phyloP scores from a whole-genome alignment of 2,888 invertebrate species.

The Drosophila recens region DNA sequence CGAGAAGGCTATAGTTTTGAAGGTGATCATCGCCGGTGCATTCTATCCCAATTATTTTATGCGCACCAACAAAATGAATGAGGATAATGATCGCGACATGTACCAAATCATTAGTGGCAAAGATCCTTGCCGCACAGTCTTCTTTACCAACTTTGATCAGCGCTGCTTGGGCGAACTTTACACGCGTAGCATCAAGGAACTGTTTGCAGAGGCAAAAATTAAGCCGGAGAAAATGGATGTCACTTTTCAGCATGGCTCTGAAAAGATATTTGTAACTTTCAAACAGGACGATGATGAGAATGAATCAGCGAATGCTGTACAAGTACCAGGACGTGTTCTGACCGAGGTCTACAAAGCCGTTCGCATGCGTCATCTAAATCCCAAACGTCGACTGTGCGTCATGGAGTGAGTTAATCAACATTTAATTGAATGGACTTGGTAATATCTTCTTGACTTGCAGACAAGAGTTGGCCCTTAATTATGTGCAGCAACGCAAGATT shows the following conservation, averaged over 20 bases:
- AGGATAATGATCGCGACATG: constrained; percentile 88
- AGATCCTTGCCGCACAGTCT: constrained; percentile 92
- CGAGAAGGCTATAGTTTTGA: constrained; percentile 88
- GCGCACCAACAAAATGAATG: constrained; percentile 86
- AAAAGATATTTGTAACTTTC: constrained; percentile 90
- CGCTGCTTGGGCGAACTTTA: constrained; percentile 91
- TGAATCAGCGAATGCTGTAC: constrained; percentile 68
- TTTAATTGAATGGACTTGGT: neutral
- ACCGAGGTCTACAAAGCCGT: constrained; percentile 91
- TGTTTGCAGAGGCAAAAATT: constrained; percentile 85
- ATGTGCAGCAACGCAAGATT: constrained; percentile 84
- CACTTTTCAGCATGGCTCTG: constrained; percentile 85
- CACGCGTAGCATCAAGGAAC: constrained; percentile 87
- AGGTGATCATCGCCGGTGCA: constrained; percentile 88
- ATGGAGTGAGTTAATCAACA: constrained; percentile 78
- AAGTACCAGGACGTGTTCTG: constrained; percentile 88
- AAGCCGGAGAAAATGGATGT: constrained; percentile 84
- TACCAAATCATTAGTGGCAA: constrained; percentile 89
- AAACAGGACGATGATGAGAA: constrained; percentile 83
- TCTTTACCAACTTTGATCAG: constrained; percentile 87
- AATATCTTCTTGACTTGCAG: constrained; percentile 78
- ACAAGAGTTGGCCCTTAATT: constrained; percentile 85
- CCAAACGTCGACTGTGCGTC: constrained; percentile 66
- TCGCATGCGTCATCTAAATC: constrained; percentile 88
- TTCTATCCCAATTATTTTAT: constrained; percentile 97